Evolutionary conservation across 1,140 invertebrate species (phyloP), one percentile per base, ranked within the genome.

Genomic region (Pemphigus obesinymphae): DNA sequence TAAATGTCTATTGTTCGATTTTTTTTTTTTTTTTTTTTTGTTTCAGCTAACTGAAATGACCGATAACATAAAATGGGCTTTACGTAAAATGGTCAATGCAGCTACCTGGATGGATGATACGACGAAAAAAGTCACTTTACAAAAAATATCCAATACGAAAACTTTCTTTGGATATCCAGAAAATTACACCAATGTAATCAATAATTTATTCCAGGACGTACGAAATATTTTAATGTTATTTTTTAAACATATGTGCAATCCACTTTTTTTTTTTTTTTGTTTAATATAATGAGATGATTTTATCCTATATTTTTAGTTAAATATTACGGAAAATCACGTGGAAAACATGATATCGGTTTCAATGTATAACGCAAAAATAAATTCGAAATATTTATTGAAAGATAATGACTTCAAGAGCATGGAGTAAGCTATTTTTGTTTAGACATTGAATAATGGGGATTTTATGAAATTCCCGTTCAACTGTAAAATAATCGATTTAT

Each of bases 21-120:
- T n/a, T n/a, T n/a, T n/a, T n/a, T n/a, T n/a, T n/a, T n/a, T n/a
- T n/a, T n/a, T n/a, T 45, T n/a, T n/a, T 82, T 76, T 82, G 53
- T 82, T 43, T 40, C 82, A 90, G 90, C 91, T 94, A 4, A 86
- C 91, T 85, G 89, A 90, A 84, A 95, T 97, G 93, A 86, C 97
- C 34, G 87, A 90, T 34, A 91, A 95, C 85, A 93, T 97, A 83
- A 91, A 92, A 86, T 87, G 90, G n/a, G 90, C 94, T 0, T 94
- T 97, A 85, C 89, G 92, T n/a, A 89, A 92, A 31, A 86, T 95
- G 13, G 89, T 97, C 1, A 87, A 89, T 1, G 87, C 88, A 82
- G 89, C 92, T 0, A 89, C 90, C 50, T 97, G 96, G 96, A 95
- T 98, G 93, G 95, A 97, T 86, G 86, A 89, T 15, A 85, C 88